These are phyloP conservation scores for Toxotes jaculatrix DNA, from an alignment of 2,113 vertebrate species.

Conservation along the genomic window DNA sequence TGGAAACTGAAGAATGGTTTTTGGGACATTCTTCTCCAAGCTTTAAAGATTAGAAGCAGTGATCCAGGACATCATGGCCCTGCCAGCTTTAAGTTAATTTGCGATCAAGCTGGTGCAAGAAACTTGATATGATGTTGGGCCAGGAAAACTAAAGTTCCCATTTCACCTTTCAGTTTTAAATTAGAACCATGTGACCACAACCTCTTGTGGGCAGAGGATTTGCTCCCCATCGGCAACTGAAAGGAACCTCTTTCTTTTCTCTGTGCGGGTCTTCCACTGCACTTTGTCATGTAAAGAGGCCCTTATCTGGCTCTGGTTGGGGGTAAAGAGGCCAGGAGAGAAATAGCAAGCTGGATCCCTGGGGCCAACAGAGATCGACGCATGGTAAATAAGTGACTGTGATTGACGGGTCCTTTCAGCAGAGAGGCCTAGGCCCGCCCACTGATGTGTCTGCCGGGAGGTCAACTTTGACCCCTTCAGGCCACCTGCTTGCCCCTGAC, in stretches of 20 bases:
- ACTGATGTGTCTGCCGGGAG: conserved; percentile 70
- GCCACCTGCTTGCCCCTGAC: conserved; percentile 81
- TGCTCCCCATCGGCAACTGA: conserved; percentile 66
- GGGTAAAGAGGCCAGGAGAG: conserved; percentile 67
- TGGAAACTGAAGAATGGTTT: not conserved
- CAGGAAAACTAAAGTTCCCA: conserved; percentile 35
- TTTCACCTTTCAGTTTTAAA: conserved; percentile 73
- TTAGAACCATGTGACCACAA: conserved; percentile 70
- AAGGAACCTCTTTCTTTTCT: conserved; percentile 71
- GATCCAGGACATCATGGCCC: not conserved
- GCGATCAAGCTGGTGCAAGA: not conserved
- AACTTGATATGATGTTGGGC: conserved; percentile 24
- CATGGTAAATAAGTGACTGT: conserved; percentile 76
- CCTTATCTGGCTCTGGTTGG: conserved; percentile 75
- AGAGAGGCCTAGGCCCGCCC: conserved; percentile 62
- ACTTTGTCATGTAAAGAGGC: conserved; percentile 86
- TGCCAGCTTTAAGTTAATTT: conserved; percentile 4
- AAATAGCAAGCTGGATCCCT: conserved; percentile 65
- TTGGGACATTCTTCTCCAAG: conserved; percentile 18
- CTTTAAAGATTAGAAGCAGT: conserved; percentile 11
- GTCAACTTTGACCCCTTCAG: conserved; percentile 75
- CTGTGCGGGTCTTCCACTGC: conserved; percentile 67
- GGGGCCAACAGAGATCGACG: conserved; percentile 65
- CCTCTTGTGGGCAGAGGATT: conserved; percentile 69
- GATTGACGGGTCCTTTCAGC: conserved; percentile 83